Evolutionary conservation across 2,888 invertebrate species (phyloP).

Genomic region (Geophilus truncorum): DNA sequence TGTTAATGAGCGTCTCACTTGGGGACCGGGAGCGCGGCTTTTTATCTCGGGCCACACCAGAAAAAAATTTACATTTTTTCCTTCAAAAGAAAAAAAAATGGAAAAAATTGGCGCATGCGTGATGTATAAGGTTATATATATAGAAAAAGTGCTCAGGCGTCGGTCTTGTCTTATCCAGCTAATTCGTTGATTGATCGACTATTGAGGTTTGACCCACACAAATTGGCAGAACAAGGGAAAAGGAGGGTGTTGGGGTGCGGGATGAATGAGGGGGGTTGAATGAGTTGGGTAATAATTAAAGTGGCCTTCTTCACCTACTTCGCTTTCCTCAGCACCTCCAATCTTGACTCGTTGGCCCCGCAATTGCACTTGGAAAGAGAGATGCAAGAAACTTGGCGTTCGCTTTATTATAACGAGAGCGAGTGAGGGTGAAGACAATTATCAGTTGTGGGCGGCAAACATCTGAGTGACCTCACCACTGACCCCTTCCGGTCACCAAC

Average conservation of each 20-base stretch:
- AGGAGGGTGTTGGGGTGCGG: not conserved
- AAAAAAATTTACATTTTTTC: not conserved
- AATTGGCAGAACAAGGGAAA: not conserved
- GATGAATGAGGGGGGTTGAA: too few species aligned
- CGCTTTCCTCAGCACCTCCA: not conserved
- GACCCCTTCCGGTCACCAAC: slow-evolving; percentile 20
- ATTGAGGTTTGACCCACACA: not conserved
- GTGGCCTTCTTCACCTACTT: slow-evolving; percentile 4
- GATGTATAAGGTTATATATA: not conserved
- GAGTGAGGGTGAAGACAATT: not conserved
- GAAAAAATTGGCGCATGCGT: not conserved
- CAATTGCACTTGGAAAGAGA: not conserved
- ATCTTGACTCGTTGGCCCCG: not conserved
- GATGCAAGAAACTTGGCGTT: not conserved
- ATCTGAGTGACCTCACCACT: slow-evolving; percentile 20
- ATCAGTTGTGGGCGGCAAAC: slow-evolving; percentile 20
- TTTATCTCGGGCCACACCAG: slow-evolving; percentile 7
- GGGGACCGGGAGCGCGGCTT: slow-evolving; percentile 16
- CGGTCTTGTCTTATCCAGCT: not conserved
- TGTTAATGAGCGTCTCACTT: not conserved
- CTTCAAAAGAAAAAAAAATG: not conserved
- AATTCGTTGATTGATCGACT: slow-evolving; percentile 15
- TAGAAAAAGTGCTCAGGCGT: not conserved
- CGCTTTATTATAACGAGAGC: not conserved
- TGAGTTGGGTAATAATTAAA: not conserved